Evolutionary conservation across 1,140 invertebrate species (phyloP).

Genomic region (Drosophila ananassae): DNA sequence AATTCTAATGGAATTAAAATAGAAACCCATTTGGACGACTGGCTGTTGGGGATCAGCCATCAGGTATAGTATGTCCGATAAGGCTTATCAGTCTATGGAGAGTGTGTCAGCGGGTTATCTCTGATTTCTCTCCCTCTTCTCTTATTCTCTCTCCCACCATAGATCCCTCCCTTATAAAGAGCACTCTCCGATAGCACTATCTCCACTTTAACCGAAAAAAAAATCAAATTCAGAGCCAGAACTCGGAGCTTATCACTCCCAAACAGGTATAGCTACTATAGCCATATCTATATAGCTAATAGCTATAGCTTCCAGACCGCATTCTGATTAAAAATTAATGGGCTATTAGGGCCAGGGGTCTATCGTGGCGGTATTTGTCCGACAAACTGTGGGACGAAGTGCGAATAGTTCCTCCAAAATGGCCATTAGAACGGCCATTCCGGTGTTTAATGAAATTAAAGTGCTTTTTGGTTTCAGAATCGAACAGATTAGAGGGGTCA

Average conservation of each 20-base stretch:
- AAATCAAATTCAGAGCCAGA: no score
- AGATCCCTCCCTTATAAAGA: background rate
- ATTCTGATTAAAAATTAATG: slow-evolving; percentile 18
- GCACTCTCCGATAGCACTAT: background rate
- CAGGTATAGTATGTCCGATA: background rate
- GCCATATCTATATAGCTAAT: no score
- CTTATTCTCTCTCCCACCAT: background rate
- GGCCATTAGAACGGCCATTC: background rate
- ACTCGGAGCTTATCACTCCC: no score
- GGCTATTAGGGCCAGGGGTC: slow-evolving; percentile 1
- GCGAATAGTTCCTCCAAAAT: no score
- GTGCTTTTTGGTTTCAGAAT: background rate
- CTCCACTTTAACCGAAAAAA: background rate
- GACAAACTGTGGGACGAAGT: no score
- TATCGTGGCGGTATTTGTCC: background rate
- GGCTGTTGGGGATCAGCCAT: background rate
- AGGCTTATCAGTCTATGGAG: background rate
- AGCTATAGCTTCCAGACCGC: slow-evolving; percentile 3
- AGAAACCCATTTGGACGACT: background rate
- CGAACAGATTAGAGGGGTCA: background rate
- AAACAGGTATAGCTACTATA: no score
- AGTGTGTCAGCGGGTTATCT: slow-evolving; percentile 1
- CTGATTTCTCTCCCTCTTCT: no score
- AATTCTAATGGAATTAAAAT: background rate
- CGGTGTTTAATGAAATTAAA: background rate